Base-by-base conservation (phyloP, 2,113 vertebrate genomes). In the Pelecanoides urinatrix region DNA sequence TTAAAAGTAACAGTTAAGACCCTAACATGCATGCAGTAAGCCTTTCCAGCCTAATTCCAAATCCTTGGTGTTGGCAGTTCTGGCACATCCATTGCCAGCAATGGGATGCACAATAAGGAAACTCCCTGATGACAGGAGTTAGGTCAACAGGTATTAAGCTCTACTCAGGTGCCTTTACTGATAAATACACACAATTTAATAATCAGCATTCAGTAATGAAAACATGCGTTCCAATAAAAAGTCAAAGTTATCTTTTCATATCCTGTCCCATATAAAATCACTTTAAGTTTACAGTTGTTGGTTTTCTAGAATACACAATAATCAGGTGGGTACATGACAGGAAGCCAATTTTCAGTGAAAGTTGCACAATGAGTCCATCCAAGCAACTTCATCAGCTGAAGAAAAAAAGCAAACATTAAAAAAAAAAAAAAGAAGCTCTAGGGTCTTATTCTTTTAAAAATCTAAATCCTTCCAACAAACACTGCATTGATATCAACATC, bases 301-400 rank as follows among this genome's bases (percentile, higher is more conserved):
- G 44, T 65, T 93, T 93, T 96, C 98, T 99, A 99, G 97, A 99
- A 99, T 26, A 99, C 98, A 29, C 98, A 99, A 91, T 98, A 99
- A 92, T 99, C 99, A 47, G 98, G 96, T 38, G 99, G 99, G 97
- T 99, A 99, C 99, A 99, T 99, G 96, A 99, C 98, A 56, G 99
- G 99, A 58, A 99, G 98, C 99, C 99, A 99, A 84, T 99, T 99
- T 97, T 99, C 99, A 73, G 99, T 98, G 96, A 99, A 99, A 96
- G 98, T 98, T 62, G 98, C 98, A 96, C 99, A 99, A 52, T 99
- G 99, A 53, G 96, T 99, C 99, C 99, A 99, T 97, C 98, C 98
- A 62, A 99, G 99, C 89, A 99, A 98, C 90, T 98, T 99, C 99
- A 99, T 99, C 34, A 99, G 96, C 99, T 99, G 91, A 59, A 97